Evolutionary conservation across 2,797 vertebrate genomes (phyloP), one percentile per base, ranked within the genome.

Genomic region (Pseudotriccus pelzelni): DNA sequence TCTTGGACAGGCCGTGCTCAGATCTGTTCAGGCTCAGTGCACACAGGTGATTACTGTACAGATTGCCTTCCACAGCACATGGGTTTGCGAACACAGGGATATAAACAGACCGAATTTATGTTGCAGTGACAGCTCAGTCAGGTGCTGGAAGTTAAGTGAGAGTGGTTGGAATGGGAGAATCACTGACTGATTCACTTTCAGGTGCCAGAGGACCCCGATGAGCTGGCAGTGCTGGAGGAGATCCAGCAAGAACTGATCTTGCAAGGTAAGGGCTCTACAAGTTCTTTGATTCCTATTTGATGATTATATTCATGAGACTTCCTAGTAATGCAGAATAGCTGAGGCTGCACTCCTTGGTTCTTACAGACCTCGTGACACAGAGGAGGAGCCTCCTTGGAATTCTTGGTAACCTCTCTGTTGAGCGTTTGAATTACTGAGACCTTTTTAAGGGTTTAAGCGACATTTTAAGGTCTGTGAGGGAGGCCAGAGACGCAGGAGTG

Each of bases 211-310:
- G 98, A 99, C 52, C 94, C 95, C 0, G 95, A 98, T 66, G 98
- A 99, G 49, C 93, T 99, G 72, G 94, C 98, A 3, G 97, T 98
- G 6, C 96, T 99, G 16, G 99, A 99, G 69, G 99, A 99, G 91
- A 99, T 99, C 92, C 98, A 99, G 12, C 98, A 98, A 91, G 99
- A 99, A 75, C 86, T 99, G 56, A 58, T 98, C 64, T 95, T 98
- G 14, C 98, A 99, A 97, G 99, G 99, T 99, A 96, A 86, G 3
- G 13, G 22, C 28, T 68, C 41, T 11, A 5, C 6, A 2, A 0
- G 0, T 34, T n/a, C 78, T 74, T 58, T 41, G 43, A 22, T n/a
- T 66, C 23, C 7, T 21, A 0, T 9, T 32, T 59, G 59, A 21
- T n/a, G 23, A 18, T 37, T 7, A 4, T 46, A 6, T 6, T 30